Base-by-base conservation (phyloP, 2,888 invertebrate species). In the Nomada goodeniana region DNA sequence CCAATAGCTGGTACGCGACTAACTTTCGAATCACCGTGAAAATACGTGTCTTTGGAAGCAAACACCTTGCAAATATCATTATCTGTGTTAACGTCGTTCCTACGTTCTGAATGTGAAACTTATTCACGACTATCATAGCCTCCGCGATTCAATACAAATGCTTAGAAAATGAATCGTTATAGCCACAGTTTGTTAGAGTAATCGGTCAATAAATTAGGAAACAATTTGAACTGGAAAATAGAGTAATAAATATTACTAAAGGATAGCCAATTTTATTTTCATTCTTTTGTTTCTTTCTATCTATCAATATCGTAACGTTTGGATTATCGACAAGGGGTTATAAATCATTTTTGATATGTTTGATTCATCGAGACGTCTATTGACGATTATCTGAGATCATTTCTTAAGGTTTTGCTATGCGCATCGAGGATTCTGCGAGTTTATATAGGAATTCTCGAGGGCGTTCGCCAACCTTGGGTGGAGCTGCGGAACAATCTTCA, bases 21-120 rank as follows among this genome's bases (percentile, higher is more conserved):
- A 67, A 67, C 80, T 80, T 80, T 72, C 71, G 59, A 79, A 72
- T 71, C 42, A 57, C 55, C 18, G 2, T 20, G 60, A 78, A 78
- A 70, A 55, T 5, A 11, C 47, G 23, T 11, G 44, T 11, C 42
- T 50, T 60, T 52, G 26, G 59, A 47, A 50, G 26, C 47, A 7
- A 47, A 26, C 42, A 44, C 11, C 5, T 23, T 13, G 20, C 26
- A 57, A 70, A 76, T 63, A 70, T 76, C 68, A 36, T 53, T 29
- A 3, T n/a, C 2, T 1, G 10, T 9, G 18, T 36, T 67, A 44
- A 52, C 71, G 36, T 47, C 36, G 36, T 57, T 59, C 57, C 50
- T 57, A 15, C 36, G 44, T 73, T 11, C 3, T n/a, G 23, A 20
- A 63, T 13, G 18, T 63, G 44, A 44, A 4, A 42, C 29, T 57